Conservation (phyloP, 2,888 invertebrate species). For the Atethmia centrago region DNA sequence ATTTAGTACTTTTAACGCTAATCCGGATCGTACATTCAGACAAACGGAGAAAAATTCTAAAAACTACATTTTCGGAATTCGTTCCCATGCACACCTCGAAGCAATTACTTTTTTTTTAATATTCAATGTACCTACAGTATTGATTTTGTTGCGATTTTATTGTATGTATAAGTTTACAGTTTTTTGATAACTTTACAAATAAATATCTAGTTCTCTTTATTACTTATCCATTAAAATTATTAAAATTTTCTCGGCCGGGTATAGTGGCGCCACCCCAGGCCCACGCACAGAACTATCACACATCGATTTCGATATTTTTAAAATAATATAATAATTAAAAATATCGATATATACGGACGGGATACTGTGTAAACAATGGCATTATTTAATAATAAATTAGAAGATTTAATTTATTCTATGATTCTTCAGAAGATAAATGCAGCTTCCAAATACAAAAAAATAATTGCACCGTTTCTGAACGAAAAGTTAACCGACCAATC, state of each 20-base stretch:
- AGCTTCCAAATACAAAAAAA: neutral
- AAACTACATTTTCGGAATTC: no score
- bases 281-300: neutral
- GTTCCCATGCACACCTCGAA: no score
- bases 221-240: neutral
- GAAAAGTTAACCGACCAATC: conserved; percentile 70
- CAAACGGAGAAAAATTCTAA: neutral
- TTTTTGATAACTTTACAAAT: neutral
- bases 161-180: no score
- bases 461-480: conserved; percentile 54
- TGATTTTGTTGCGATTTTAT: no score
- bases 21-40: neutral
- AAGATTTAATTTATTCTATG: neutral
- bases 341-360: neutral
- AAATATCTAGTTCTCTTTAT: neutral
- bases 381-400: neutral
- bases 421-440: no score
- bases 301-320: neutral
- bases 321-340: neutral
- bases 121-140: no score
- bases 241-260: neutral
- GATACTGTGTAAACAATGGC: no score
- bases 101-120: no score
- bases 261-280: conserved; percentile 25
- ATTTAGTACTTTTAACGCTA: neutral